These are phyloP conservation scores for Cavia porcellus DNA, from an alignment of 2,113 vertebrate genomes.

Conservation along the genomic window DNA sequence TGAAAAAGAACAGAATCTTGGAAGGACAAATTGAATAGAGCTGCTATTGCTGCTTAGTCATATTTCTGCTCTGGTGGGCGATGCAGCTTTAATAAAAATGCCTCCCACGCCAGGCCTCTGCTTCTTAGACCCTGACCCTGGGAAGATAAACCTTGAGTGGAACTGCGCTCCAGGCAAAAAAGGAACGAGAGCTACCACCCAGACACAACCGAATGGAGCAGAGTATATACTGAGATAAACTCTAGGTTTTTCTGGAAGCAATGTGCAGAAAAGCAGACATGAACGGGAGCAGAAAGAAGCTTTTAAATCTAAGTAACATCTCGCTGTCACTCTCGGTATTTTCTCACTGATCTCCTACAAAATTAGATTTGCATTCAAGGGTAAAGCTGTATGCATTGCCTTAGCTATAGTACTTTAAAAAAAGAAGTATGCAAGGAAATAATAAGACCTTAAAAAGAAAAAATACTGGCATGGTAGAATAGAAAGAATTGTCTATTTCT, in stretches of 20 bases:
- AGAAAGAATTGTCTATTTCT: conserved; percentile 9
- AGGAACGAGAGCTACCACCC: not conserved
- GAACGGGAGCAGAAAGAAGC: not conserved
- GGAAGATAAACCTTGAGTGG: not conserved
- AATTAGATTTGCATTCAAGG: not conserved
- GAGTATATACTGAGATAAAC: not conserved
- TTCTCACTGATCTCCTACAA: not conserved
- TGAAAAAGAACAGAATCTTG: not conserved
- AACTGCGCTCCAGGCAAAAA: not conserved
- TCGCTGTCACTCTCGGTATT: not conserved
- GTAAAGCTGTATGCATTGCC: not conserved
- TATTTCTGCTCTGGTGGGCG: not conserved
- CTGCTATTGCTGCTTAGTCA: not conserved
- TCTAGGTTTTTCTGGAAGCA: not conserved
- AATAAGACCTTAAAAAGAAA: not conserved
- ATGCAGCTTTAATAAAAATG: not conserved
- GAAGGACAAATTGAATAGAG: not conserved
- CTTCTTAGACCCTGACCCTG: not conserved
- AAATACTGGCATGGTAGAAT: not conserved
- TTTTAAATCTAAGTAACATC: not conserved
- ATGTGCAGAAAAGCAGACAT: not conserved
- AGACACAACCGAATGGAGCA: rapidly evolving
- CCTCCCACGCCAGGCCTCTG: not conserved
- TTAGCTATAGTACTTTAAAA: not conserved
- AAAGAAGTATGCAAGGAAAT: not conserved